These are phyloP conservation scores for Delia radicum DNA, from an alignment of 1,140 invertebrate species.

Conservation along the genomic window DNA sequence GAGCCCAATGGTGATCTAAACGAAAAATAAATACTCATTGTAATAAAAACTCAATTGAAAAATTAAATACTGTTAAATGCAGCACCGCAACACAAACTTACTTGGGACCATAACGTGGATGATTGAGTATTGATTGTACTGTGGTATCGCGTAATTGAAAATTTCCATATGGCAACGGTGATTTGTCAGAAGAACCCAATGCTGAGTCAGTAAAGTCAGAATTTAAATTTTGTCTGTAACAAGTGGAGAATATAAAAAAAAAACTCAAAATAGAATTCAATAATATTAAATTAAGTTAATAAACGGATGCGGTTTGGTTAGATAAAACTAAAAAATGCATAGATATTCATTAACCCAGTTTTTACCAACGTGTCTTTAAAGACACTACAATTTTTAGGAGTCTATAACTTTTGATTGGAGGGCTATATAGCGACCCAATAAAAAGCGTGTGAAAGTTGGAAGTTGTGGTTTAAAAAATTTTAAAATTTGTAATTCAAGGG, in stretches of 20 bases:
- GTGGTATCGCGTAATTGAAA: conserved; percentile 90
- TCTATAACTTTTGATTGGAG: too few species aligned
- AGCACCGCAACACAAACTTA: conserved; percentile 56
- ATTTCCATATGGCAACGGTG: conserved; percentile 87
- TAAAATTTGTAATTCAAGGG: too few species aligned
- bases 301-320: conserved; percentile 19
- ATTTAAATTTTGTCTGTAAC: conserved; percentile 85
- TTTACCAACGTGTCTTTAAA: too few species aligned
- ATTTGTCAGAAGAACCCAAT: conserved; percentile 85
- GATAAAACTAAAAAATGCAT: background rate
- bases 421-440: too few species aligned
- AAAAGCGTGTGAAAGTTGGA: too few species aligned
- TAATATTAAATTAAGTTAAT: conserved; percentile 10
- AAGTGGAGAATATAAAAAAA: background rate
- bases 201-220: conserved; percentile 94
- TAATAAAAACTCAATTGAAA: background rate
- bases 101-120: conserved; percentile 85
- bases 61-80: background rate
- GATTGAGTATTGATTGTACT: conserved; percentile 89
- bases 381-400: too few species aligned
- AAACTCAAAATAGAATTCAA: background rate
- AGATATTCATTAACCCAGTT: background rate
- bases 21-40: background rate
- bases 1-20: conserved; percentile 75
- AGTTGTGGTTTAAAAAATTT: too few species aligned